Evolutionary conservation across 2,797 vertebrate genomes (phyloP).

Genomic region (Vultur gryphus): DNA sequence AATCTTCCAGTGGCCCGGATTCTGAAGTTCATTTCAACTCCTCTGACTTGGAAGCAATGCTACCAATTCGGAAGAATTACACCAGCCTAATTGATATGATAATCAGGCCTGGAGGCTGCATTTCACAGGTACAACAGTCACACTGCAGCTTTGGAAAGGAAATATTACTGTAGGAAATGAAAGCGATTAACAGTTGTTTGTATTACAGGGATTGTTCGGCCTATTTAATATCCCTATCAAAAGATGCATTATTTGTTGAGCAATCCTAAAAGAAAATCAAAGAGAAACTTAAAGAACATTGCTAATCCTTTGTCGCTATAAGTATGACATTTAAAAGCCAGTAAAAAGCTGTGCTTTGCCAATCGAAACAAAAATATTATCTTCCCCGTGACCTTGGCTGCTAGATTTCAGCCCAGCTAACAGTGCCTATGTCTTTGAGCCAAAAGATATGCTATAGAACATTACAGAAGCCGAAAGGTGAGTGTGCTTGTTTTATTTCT

Average conservation of each 20-base stretch:
- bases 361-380: not conserved
- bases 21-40: not conserved
- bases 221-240: slow-evolving; percentile 33
- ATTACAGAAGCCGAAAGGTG: not conserved
- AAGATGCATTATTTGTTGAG: slow-evolving; percentile 12
- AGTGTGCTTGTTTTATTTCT: not conserved
- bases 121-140: slow-evolving; percentile 37
- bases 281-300: not conserved
- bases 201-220: not conserved
- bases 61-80: not conserved
- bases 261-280: slow-evolving; percentile 8
- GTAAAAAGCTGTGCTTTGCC: not conserved
- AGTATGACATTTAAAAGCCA: not conserved
- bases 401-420: not conserved
- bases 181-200: slow-evolving; percentile 26
- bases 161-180: not conserved
- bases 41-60: not conserved
- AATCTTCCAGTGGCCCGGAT: not conserved
- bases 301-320: not conserved
- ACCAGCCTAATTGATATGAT: slow-evolving; percentile 21
- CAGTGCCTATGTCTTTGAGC: not conserved
- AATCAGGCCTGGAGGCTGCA: slow-evolving; percentile 41
- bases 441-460: not conserved
- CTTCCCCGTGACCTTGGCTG: not conserved
- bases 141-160: not conserved